A percentile compares a stretch with the other conserved stretches of the same genome.
These are phyloP conservation scores for Sciaenops ocellatus DNA, from an alignment of 2,797 vertebrate genomes.

Conservation along the genomic window DNA sequence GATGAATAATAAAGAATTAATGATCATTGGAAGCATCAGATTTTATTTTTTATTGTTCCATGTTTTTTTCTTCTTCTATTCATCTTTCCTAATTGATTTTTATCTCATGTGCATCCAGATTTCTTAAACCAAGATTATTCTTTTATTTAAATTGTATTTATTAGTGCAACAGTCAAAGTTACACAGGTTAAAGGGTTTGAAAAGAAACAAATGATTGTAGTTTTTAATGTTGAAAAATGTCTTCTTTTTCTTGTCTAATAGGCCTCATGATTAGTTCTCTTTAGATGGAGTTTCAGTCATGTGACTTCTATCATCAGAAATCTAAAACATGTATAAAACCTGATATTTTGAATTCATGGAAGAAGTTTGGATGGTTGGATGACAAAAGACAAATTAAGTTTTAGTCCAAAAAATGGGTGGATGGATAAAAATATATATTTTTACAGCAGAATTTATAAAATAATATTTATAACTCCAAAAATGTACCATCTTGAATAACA, in stretches of 20 bases:
- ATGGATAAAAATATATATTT: neutral
- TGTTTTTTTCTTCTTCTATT: neutral
- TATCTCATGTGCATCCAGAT: neutral
- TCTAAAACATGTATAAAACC: neutral
- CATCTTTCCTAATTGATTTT: neutral
- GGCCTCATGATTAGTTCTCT: neutral
- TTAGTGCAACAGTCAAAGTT: neutral
- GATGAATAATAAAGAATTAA: conserved; percentile 75
- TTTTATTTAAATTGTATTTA: neutral
- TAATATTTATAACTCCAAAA: neutral
- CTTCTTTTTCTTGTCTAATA: neutral
- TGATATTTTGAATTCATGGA: neutral
- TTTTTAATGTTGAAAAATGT: neutral
- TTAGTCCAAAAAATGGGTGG: neutral
- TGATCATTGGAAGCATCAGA: conserved; percentile 44
- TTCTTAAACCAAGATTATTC: neutral
- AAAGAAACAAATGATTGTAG: neutral
- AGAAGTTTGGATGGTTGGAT: neutral
- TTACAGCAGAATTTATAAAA: neutral
- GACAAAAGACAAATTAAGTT: neutral
- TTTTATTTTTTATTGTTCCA: conserved; percentile 15
- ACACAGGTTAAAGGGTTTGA: neutral
- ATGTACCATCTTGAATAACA: neutral
- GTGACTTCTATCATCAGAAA: neutral
- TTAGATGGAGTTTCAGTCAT: neutral